A percentile compares a stretch with the other conserved stretches of the same genome.
Conservation (phyloP, 2,888 invertebrate genomes). For the Euzophera pinguis region DNA sequence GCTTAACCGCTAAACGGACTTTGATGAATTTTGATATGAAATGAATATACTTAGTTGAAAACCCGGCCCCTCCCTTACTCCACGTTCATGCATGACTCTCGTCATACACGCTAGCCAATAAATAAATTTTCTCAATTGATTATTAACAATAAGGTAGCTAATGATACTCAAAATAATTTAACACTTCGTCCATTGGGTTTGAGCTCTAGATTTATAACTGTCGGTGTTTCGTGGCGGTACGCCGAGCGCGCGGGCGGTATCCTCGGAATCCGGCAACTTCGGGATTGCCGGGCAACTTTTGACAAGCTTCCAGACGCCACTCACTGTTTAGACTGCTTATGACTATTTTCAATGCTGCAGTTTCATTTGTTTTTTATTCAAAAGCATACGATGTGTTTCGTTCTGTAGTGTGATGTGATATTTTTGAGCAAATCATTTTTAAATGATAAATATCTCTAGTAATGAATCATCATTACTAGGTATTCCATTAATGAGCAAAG, state of each 20-base stretch:
- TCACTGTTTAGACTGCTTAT: constrained; percentile 47
- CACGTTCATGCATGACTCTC: too few species aligned
- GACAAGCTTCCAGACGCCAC: constrained; percentile 48
- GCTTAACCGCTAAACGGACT: too few species aligned
- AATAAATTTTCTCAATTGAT: too few species aligned
- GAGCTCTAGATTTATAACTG: neutral
- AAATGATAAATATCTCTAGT: too few species aligned
- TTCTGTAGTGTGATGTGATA: neutral
- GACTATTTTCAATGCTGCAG: constrained; percentile 33
- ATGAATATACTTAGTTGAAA: too few species aligned
- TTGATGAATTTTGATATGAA: too few species aligned
- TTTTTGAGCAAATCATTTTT: too few species aligned
- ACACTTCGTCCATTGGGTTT: neutral
- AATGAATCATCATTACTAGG: too few species aligned
- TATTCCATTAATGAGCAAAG: too few species aligned
- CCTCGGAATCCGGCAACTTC: constrained; percentile 33
- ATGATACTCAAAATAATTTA: neutral
- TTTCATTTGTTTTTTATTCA: constrained; percentile 14
- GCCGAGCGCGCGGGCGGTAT: constrained; percentile 24
- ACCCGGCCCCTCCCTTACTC: too few species aligned
- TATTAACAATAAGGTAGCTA: too few species aligned
- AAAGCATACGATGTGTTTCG: neutral
- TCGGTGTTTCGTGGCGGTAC: constrained; percentile 2
- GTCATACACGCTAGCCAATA: too few species aligned
- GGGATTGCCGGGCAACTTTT: constrained; percentile 48